These are phyloP conservation scores for Ceratosolen fusciceps DNA, from an alignment of 1,140 invertebrate genomes.

Conservation along the genomic window DNA sequence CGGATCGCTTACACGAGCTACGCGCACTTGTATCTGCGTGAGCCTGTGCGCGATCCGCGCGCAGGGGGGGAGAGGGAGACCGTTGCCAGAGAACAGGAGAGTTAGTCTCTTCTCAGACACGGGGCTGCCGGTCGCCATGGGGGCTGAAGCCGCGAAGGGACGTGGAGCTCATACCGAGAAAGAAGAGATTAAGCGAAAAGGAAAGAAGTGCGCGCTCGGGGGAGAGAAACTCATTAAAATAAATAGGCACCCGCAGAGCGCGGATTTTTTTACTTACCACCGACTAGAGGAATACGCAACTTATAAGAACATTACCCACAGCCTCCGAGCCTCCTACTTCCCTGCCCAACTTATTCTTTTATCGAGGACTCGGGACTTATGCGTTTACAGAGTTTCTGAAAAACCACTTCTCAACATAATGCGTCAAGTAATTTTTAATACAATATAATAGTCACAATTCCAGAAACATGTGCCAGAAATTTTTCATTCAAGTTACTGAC, in stretches of 20 bases:
- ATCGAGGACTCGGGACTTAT: too few relatives aligned
- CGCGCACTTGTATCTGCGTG: neutral
- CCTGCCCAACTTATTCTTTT: too few relatives aligned
- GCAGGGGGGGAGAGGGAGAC: conserved; percentile 54
- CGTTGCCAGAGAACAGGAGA: conserved; percentile 54
- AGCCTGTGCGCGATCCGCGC: conserved; percentile 25
- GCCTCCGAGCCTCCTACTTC: too few relatives aligned
- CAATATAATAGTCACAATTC: too few relatives aligned
- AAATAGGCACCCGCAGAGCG: conserved; percentile 60
- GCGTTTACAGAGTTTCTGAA: too few relatives aligned
- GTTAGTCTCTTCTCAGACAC: conserved; percentile 46
- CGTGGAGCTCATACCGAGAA: too few relatives aligned
- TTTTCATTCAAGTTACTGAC: too few relatives aligned
- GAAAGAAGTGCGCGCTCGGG: conserved; percentile 40
- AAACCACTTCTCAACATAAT: too few relatives aligned
- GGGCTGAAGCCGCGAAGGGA: neutral
- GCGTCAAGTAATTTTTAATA: too few relatives aligned
- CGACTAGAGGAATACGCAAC: neutral
- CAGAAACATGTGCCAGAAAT: too few relatives aligned
- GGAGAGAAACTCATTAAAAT: conserved; percentile 67
- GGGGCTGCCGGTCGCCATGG: neutral
- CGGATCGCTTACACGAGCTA: conserved; percentile 18
- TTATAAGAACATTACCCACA: too few relatives aligned
- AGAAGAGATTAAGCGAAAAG: conserved; percentile 51
- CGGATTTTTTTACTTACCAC: neutral